Conservation (phyloP, 2,113 vertebrate genomes). For the Spilogale gracilis region DNA sequence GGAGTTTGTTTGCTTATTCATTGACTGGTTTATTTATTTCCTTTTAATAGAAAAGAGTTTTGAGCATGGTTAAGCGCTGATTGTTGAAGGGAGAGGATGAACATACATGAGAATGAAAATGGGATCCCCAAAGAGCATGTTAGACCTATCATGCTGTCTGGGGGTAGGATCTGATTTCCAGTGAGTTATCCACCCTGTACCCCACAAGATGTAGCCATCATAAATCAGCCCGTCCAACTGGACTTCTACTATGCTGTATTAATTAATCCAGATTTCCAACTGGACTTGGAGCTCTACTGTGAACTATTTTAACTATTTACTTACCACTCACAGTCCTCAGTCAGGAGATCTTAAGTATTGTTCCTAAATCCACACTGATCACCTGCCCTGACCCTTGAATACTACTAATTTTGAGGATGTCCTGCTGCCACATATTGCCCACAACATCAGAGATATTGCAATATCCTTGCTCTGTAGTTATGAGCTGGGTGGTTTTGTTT, state of each 20-base stretch:
- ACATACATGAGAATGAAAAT: not conserved
- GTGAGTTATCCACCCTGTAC: not conserved
- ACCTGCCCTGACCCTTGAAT: not conserved
- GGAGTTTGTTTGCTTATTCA: not conserved
- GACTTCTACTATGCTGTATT: not conserved
- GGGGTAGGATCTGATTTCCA: not conserved
- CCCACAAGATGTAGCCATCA: not conserved
- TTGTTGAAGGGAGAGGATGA: not conserved
- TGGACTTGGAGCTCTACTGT: not conserved
- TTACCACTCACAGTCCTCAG: not conserved
- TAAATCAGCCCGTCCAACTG: not conserved
- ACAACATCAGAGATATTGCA: not conserved
- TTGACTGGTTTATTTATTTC: not conserved
- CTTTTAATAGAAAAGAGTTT: not conserved
- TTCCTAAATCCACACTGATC: not conserved
- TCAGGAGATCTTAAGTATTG: not conserved
- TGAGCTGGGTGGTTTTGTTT: not conserved
- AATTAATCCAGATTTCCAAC: not conserved
- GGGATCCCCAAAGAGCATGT: accelerated
- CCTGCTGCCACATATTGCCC: not conserved
- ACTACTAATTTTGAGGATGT: not conserved
- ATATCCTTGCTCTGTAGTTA: not conserved
- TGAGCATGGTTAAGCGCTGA: not conserved
- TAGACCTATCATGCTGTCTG: not conserved
- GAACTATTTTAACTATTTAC: not conserved